Evolutionary conservation across 2,888 invertebrate genomes (phyloP).

Genomic region (Tinea semifulvella): DNA sequence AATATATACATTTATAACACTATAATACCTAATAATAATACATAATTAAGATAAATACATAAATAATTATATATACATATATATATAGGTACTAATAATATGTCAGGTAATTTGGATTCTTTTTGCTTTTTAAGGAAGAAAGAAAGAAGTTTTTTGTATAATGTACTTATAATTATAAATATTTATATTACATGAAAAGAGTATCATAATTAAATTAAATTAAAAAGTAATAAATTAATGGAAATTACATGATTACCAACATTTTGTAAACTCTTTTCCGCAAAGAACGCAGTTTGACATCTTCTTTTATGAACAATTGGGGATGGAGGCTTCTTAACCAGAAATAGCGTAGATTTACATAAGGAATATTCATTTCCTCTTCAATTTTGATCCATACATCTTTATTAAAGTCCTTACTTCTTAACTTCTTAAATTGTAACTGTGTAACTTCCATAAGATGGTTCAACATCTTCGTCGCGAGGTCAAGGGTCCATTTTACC

Average conservation of each 20-base stretch:
- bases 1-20: no score
- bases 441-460: constrained; percentile 32
- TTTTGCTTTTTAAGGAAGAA: no score
- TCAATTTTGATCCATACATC: constrained; percentile 13
- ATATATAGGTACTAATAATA: no score
- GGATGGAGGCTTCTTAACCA: constrained; percentile 41
- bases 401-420: constrained; percentile 33
- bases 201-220: no score
- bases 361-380: constrained; percentile 10
- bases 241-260: constrained; percentile 29
- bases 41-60: no score
- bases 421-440: constrained; percentile 34
- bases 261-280: constrained; percentile 32
- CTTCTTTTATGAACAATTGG: constrained; percentile 39
- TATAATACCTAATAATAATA: no score
- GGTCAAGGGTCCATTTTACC: constrained; percentile 35
- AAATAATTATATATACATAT: no score
- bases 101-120: no score
- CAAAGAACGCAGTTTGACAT: constrained; percentile 34
- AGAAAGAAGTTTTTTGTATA: no score
- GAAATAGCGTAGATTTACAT: constrained; percentile 30
- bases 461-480: constrained; percentile 37
- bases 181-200: no score
- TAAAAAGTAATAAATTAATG: neutral
- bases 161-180: neutral